Conservation (phyloP, 2,888 invertebrate genomes). For the Lottia gigantea region DNA sequence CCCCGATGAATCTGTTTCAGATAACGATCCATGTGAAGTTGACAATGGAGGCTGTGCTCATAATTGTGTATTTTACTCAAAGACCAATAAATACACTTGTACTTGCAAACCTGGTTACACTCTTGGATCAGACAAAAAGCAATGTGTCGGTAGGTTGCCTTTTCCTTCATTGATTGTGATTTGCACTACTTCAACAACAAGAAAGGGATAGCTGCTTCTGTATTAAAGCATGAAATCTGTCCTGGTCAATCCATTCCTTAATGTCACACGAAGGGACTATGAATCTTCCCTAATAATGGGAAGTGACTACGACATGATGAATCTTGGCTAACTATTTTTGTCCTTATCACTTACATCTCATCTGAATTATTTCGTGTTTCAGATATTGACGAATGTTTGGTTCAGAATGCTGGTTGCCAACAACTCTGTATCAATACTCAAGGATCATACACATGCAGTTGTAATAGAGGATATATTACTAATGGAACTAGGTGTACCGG, state of each 20-base stretch:
- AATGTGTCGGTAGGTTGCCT: slow-evolving; percentile 35
- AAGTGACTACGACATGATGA: no score
- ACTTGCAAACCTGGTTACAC: slow-evolving; percentile 42
- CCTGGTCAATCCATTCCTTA: no score
- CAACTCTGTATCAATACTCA: slow-evolving; percentile 49
- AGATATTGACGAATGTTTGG: slow-evolving; percentile 52
- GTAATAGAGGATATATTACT: slow-evolving; percentile 38
- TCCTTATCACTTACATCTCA: not conserved
- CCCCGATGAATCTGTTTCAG: slow-evolving; percentile 13
- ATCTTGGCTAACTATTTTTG: no score
- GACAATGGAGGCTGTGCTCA: slow-evolving; percentile 54
- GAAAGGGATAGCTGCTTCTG: no score
- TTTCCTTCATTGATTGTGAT: no score
- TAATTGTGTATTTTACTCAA: slow-evolving; percentile 35
- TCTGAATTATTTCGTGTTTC: slow-evolving; percentile 11
- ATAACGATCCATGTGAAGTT: slow-evolving; percentile 37
- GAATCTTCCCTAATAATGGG: no score
- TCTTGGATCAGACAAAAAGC: slow-evolving; percentile 29
- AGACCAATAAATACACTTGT: slow-evolving; percentile 36
- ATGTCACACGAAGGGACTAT: no score
- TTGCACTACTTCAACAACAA: no score
- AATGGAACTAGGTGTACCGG: slow-evolving; percentile 40
- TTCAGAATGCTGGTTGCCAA: slow-evolving; percentile 52
- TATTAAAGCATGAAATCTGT: no score
- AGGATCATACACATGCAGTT: slow-evolving; percentile 51